phyloP scores from a whole-genome alignment of 2,797 vertebrate species.

The Chiloscyllium punctatum region DNA sequence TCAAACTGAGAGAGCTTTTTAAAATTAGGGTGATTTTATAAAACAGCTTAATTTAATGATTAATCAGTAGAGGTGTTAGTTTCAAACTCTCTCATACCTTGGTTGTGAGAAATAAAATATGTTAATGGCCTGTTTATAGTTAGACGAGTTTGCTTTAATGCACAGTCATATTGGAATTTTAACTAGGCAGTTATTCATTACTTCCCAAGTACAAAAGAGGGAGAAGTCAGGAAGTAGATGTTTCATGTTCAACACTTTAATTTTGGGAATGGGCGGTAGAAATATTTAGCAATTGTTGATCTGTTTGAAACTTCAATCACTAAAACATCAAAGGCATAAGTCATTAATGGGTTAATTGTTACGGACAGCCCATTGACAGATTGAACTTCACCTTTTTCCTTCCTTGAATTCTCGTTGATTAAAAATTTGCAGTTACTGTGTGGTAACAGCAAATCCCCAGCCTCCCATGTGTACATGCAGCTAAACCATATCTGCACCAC shows the following conservation, averaged over 20 bases:
- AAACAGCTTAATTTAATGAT: conserved; percentile 30
- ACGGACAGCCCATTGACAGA: neutral
- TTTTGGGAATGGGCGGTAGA: neutral
- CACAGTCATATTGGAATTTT: neutral
- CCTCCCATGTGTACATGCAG: no score
- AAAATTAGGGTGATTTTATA: neutral
- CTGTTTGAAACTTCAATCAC: neutral
- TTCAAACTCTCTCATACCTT: neutral
- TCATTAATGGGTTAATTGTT: neutral
- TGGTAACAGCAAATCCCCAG: no score
- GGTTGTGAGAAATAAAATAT: neutral
- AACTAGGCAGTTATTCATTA: neutral
- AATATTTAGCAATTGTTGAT: neutral
- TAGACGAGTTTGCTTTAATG: neutral
- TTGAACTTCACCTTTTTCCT: no score
- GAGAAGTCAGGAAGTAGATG: no score
- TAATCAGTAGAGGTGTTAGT: conserved; percentile 20
- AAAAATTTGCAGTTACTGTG: no score
- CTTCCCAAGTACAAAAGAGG: neutral
- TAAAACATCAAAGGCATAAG: neutral
- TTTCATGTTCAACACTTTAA: neutral
- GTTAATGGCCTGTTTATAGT: neutral
- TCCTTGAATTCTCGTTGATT: no score
- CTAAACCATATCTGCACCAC: no score
- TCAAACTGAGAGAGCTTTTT: conserved; percentile 15